Evolutionary conservation across 35 echinoderm and acorn worm species (phyloP), one percentile per base, ranked within the genome.

Genomic region (Holothuria glaberrima): DNA sequence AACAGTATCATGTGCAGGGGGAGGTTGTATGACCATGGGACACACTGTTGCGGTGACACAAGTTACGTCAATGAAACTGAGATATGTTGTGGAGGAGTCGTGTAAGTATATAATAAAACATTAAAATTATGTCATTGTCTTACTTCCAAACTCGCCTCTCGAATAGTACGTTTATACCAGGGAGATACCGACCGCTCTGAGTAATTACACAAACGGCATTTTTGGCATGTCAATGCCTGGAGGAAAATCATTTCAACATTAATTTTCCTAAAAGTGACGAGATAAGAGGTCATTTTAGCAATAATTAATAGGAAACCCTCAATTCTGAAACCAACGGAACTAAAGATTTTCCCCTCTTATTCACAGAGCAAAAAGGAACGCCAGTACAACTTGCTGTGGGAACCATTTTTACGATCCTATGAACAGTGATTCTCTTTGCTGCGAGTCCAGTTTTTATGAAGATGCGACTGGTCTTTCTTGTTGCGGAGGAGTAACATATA

Each of bases 401-500:
- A 65, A 28, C 13, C 62, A 24, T 18, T 24, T 28, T 65, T 24
- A 21, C 2, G 21, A 24, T 28, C 62, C 62, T 16, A 16, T 12
- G 60, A 64, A 64, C 13, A 27, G 26, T 64, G 60, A 41, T 41
- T 2, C 3, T 12, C 60, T 64, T 64, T 64, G 3, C 60, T 64
- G 60, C 13, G 60, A 13, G 60, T 64, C 60, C 60, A 64, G 60
- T 13, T 64, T 64, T 27, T 64, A 64, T 64, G 26, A 64, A 64
- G 13, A 64, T 27, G 60, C 60, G 60, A 13, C 26, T 64, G 60
- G 60, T 64, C 60, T 64, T 64, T 64, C 60, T 22, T 64, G 60
- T 64, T 64, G 60, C 60, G 60, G 60, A 64, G 60, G 60, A 64
- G 60, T 12, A 64, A 64, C 60, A 64, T 64, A 64, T 13, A 64